Conservation (phyloP, 2,888 invertebrate genomes). For the Aelia acuminata region DNA sequence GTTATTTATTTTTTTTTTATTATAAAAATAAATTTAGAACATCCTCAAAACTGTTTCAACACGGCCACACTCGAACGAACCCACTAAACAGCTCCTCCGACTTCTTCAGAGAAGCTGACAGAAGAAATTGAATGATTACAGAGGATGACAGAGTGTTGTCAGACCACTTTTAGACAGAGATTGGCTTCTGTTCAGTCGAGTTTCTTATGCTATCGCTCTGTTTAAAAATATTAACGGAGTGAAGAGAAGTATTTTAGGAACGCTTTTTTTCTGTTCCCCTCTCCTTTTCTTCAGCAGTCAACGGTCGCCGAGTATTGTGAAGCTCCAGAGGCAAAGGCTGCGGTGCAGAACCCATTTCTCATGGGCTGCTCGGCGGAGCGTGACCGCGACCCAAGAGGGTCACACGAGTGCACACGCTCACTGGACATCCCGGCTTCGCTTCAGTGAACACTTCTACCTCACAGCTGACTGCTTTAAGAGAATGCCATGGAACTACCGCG, state of each 20-base stretch:
- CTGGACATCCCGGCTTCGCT: background rate
- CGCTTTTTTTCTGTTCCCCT: background rate
- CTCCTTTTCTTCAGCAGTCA: background rate
- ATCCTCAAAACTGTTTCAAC: background rate
- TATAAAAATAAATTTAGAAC: background rate
- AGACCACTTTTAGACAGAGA: background rate
- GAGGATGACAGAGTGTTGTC: constrained; percentile 18
- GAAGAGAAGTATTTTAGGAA: constrained; percentile 6
- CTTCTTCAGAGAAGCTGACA: background rate
- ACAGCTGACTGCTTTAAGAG: background rate
- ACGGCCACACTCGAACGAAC: background rate
- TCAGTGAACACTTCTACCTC: background rate
- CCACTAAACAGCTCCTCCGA: background rate
- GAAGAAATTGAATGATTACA: constrained; percentile 40
- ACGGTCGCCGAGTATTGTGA: constrained; percentile 8
- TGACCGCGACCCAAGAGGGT: background rate
- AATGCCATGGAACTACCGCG: background rate
- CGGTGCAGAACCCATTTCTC: constrained; percentile 27
- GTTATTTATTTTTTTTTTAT: background rate
- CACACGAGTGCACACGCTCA: constrained; percentile 28
- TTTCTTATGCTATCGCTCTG: background rate
- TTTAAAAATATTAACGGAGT: constrained; percentile 38
- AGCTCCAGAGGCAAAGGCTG: background rate
- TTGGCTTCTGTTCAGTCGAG: constrained; percentile 35
- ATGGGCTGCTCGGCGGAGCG: background rate